These are phyloP conservation scores for Astur gentilis DNA, from an alignment of 2,113 vertebrate species.

Conservation along the genomic window DNA sequence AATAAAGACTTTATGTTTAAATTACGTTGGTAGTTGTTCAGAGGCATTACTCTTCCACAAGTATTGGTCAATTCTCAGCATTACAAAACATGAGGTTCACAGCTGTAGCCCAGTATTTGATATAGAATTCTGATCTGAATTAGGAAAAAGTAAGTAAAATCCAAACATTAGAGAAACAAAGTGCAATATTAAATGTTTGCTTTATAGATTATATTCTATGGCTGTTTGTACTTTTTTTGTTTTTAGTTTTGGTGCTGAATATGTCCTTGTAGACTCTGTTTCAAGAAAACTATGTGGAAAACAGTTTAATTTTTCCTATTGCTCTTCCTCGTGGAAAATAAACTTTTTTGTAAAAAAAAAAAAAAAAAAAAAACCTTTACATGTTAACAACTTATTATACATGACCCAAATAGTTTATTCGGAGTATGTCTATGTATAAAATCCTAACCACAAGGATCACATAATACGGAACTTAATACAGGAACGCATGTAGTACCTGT, in stretches of 20 bases:
- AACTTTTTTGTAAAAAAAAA: constrained; percentile 51
- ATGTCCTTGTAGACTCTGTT: constrained; percentile 91
- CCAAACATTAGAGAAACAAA: constrained; percentile 92
- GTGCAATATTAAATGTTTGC: constrained; percentile 98
- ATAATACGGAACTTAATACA: neutral
- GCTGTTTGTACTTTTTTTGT: constrained; percentile 79
- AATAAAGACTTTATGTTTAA: constrained; percentile 47
- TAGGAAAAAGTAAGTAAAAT: constrained; percentile 83
- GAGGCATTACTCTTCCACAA: constrained; percentile 60
- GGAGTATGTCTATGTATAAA: accelerated
- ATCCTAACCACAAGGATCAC: accelerated
- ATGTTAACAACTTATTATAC: accelerated
- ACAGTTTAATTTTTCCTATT: constrained; percentile 91
- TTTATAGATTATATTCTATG: constrained; percentile 88
- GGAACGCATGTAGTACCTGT: accelerated
- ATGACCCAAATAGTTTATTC: too few species aligned
- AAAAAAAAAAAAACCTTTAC: neutral
- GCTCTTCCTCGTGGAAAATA: constrained; percentile 93
- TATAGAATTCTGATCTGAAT: constrained; percentile 80
- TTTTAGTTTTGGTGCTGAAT: constrained; percentile 83
- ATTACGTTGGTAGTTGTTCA: constrained; percentile 37
- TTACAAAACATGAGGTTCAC: constrained; percentile 36
- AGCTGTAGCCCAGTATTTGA: constrained; percentile 85
- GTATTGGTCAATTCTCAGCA: too few species aligned
- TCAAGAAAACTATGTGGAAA: constrained; percentile 88